Base-by-base conservation (phyloP, 2,797 vertebrate species). In the Coilia nasus region DNA sequence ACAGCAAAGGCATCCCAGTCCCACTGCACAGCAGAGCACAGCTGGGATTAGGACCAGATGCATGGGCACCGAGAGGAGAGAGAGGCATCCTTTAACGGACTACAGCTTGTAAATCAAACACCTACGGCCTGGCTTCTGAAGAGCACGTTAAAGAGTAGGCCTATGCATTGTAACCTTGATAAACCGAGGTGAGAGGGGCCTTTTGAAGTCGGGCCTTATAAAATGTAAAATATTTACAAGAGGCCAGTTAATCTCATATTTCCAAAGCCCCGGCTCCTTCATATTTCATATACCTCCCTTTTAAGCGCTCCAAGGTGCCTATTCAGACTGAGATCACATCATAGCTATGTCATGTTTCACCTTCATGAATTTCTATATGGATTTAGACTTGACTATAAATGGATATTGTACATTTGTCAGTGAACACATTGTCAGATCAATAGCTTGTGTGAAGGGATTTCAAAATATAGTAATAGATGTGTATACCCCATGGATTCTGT, bases 181-280 rank as follows among this genome's bases (percentile, higher is more conserved):
- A 83, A 64, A 31, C 87, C 88, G 81, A 60, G 84, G 71, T n/a
- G 6, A 83, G 59, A 31, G 57, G 83, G 46, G 64, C 83, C 71
- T 86, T 92, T 90, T 88, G 64, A 92, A 91, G 90, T 88, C 80
- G 81, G 81, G 56, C 84, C 12, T 87, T 81, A 60, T 84, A 75
- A 90, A 54, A 86, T 19, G 81, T 84, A 17, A 57, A 41, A 57
- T 59, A 60, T 85, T 87, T 25, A 60, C 31, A 85, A n/a, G 78
- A n/a, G 25, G 10, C 21, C 56, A 7, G n/a, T 31, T 59, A 82
- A 44, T 54, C 25, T 57, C 81, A 59, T 28, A 44, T 25, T 56
- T 56, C 71, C 6, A 78, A 41, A 35, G 50, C 50, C 71, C 31
- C 31, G 31, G 46, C 21, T 56, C 41, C 41, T 71, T 80, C 19